Percentiles rank a stretch among this genome's conserved stretches.
These are phyloP conservation scores for Sphaerodactylus townsendi DNA, from an alignment of 2,113 vertebrate genomes.

Conservation along the genomic window DNA sequence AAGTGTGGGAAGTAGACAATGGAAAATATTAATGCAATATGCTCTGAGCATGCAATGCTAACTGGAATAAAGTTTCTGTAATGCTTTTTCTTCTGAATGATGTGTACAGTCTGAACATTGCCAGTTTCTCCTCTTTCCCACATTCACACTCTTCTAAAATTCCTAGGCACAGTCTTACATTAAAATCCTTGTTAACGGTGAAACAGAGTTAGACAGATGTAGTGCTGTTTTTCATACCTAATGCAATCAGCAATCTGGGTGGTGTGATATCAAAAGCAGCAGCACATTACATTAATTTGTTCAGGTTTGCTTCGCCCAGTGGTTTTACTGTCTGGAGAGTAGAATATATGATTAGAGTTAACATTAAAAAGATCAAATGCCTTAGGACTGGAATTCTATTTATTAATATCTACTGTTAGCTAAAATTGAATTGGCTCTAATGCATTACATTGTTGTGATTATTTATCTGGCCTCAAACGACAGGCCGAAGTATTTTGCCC, in stretches of 20 bases:
- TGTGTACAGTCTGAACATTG: conserved; percentile 1
- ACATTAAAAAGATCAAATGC: conserved; percentile 28
- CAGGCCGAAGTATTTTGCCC: background rate
- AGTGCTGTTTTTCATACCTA: background rate
- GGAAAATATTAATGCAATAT: background rate
- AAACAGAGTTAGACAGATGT: conserved; percentile 2
- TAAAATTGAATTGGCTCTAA: conserved; percentile 23
- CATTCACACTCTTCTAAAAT: conserved; percentile 27
- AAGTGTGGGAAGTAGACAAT: background rate
- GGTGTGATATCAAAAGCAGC: background rate
- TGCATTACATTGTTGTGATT: conserved; percentile 18
- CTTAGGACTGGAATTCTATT: conserved; percentile 36
- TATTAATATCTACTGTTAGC: conserved; percentile 33
- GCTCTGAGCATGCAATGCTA: background rate
- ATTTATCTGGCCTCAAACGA: background rate
- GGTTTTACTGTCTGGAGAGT: conserved; percentile 33
- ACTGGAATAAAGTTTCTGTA: conserved; percentile 13
- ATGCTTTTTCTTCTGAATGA: background rate
- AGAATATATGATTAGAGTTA: conserved; percentile 30
- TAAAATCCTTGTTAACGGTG: conserved; percentile 23
- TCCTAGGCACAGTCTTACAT: conserved; percentile 23
- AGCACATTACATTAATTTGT: conserved; percentile 19
- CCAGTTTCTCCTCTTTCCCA: background rate
- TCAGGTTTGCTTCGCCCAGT: conserved; percentile 7
- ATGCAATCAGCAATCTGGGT: background rate